phyloP scores from a whole-genome alignment of 2,797 vertebrate species.

The Brachymystax lenok region DNA sequence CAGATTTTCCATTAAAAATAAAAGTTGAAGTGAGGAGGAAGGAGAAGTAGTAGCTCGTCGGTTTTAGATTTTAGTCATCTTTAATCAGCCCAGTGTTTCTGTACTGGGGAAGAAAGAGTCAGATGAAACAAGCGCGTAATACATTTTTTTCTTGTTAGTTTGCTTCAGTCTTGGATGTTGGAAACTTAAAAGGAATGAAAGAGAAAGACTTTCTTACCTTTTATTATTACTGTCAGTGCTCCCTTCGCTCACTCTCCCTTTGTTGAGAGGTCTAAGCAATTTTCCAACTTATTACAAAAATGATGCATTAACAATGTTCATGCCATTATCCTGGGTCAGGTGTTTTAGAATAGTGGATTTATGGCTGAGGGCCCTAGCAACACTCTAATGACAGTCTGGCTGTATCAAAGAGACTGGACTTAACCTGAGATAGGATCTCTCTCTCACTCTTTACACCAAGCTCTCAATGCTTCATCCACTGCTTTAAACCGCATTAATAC shows the following conservation, averaged over 20 bases:
- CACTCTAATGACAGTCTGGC: slow-evolving; percentile 71
- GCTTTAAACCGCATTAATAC: slow-evolving; percentile 51
- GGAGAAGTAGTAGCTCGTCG: slow-evolving; percentile 52
- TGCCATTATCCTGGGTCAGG: slow-evolving; percentile 71
- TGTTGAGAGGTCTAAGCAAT: slow-evolving; percentile 72
- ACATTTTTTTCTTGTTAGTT: slow-evolving; percentile 64
- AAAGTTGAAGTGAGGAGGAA: slow-evolving; percentile 75
- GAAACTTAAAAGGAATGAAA: slow-evolving; percentile 74
- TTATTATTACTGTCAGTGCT: slow-evolving; percentile 73
- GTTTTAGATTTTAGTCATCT: slow-evolving; percentile 78
- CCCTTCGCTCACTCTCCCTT: slow-evolving; percentile 64
- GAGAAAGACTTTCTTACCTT: slow-evolving; percentile 74
- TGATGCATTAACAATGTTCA: slow-evolving; percentile 74
- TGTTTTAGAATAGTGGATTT: slow-evolving; percentile 66
- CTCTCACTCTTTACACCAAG: slow-evolving; percentile 50
- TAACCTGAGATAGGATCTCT: slow-evolving; percentile 65
- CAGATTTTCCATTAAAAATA: slow-evolving; percentile 86
- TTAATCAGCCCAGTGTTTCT: slow-evolving; percentile 78
- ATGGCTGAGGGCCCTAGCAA: slow-evolving; percentile 59
- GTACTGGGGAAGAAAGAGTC: slow-evolving; percentile 67
- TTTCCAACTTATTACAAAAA: slow-evolving; percentile 78
- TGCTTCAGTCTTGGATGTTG: slow-evolving; percentile 72
- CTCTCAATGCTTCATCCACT: slow-evolving; percentile 33
- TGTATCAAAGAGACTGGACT: slow-evolving; percentile 67
- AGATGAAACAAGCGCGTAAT: slow-evolving; percentile 78